Percentiles rank a stretch among this genome's conserved stretches.
Evolutionary conservation across 2,888 invertebrate genomes (phyloP).

Genomic region (Graphium colonna): DNA sequence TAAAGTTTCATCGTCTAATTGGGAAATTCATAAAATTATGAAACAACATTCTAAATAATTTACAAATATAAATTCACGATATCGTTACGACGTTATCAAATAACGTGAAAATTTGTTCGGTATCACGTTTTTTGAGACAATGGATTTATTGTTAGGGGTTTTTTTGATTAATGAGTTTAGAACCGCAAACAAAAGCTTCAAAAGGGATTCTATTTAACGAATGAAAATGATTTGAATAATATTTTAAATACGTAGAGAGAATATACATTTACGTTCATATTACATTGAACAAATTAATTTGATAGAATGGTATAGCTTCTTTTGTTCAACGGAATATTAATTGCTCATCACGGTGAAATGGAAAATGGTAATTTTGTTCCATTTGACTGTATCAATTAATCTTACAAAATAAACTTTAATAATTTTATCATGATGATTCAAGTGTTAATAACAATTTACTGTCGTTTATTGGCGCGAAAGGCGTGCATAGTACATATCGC

Average conservation of each 20-base stretch:
- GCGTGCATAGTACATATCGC: no score
- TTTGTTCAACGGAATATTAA: background rate
- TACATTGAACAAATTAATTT: slow-evolving; percentile 11
- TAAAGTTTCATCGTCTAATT: no score
- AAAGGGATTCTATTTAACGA: slow-evolving; percentile 18
- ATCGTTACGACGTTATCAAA: background rate
- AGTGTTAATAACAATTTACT: no score
- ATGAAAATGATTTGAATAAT: slow-evolving; percentile 21
- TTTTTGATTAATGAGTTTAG: slow-evolving; percentile 20
- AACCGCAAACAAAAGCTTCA: slow-evolving; percentile 15
- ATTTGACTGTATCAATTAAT: no score
- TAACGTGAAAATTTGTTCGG: background rate
- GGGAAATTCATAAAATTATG: no score
- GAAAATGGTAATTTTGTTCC: no score
- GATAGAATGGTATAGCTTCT: slow-evolving; percentile 1
- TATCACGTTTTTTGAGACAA: slow-evolving; percentile 14
- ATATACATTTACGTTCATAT: slow-evolving; percentile 15
- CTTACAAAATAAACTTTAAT: no score
- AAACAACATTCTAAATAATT: no score
- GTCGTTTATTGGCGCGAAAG: no score
- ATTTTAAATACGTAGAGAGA: slow-evolving; percentile 13
- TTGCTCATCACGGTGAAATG: background rate
- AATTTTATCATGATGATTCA: no score
- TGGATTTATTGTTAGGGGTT: slow-evolving; percentile 16
- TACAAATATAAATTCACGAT: background rate